Evolutionary conservation across 1,140 invertebrate species (phyloP).

Genomic region (Lasioglossum baleicum): DNA sequence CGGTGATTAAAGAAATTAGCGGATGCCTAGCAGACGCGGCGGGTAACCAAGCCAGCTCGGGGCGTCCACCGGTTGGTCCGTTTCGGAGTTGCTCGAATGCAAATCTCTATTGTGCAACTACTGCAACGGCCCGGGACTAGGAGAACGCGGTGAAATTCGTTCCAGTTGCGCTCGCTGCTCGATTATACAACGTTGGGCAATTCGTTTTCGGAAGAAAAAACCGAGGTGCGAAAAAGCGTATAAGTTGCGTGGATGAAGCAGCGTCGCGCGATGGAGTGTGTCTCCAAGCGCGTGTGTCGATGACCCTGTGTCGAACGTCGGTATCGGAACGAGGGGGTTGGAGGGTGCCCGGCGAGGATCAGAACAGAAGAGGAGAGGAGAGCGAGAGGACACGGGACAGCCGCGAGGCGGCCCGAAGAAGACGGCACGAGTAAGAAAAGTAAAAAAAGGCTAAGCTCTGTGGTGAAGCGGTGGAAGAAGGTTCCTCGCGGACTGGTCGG

Average conservation of each 20-base stretch:
- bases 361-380: neutral
- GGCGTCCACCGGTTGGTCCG: slow-evolving; percentile 2
- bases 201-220: neutral
- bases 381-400: neutral
- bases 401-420: slow-evolving; percentile 3
- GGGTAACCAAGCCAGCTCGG: slow-evolving; percentile 12
- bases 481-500: slow-evolving; percentile 36
- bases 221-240: slow-evolving; percentile 23
- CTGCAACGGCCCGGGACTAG: slow-evolving; percentile 48
- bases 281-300: slow-evolving; percentile 64
- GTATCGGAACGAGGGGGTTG: slow-evolving; percentile 35
- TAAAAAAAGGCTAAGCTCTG: neutral
- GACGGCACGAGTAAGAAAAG: slow-evolving; percentile 28
- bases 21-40: slow-evolving; percentile 43
- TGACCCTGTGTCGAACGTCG: slow-evolving; percentile 62
- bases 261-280: slow-evolving; percentile 60
- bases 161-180: slow-evolving; percentile 59
- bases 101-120: slow-evolving; percentile 68
- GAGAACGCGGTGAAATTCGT: slow-evolving; percentile 64
- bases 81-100: slow-evolving; percentile 48
- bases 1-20: slow-evolving; percentile 73
- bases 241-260: slow-evolving; percentile 28
- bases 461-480: slow-evolving; percentile 14
- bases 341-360: neutral
- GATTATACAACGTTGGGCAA: slow-evolving; percentile 61